These are phyloP conservation scores for Scophthalmus maximus DNA, from an alignment of 2,113 vertebrate genomes.

Conservation along the genomic window DNA sequence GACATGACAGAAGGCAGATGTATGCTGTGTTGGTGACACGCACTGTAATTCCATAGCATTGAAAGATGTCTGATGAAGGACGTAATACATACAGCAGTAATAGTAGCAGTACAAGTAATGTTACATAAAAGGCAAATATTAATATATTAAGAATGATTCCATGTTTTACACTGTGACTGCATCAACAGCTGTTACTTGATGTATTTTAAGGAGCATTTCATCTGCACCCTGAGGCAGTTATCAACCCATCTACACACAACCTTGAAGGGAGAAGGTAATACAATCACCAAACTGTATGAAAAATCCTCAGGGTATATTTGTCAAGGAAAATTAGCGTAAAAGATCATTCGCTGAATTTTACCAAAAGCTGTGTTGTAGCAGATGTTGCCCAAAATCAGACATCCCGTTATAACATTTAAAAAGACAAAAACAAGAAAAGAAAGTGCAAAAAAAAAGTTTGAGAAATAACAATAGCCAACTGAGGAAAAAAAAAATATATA, in stretches of 20 bases:
- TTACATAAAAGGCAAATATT: conserved; percentile 77
- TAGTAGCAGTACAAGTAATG: conserved; percentile 73
- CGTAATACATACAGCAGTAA: conserved; percentile 68
- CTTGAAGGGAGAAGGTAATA: conserved; percentile 60
- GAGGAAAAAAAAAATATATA: too few species aligned
- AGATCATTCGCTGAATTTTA: conserved; percentile 30
- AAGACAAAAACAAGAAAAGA: too few species aligned
- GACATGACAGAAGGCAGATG: conserved; percentile 65
- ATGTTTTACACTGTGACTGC: conserved; percentile 47
- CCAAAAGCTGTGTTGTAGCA: conserved; percentile 50
- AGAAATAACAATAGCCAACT: too few species aligned
- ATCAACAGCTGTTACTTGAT: conserved; percentile 46
- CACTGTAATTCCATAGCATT: conserved; percentile 57
- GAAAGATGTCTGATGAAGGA: conserved; percentile 65
- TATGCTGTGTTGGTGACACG: conserved; percentile 60
- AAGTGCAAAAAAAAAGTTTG: too few species aligned
- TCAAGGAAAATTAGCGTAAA: conserved; percentile 17
- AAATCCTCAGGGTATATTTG: conserved; percentile 42
- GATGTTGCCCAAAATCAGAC: conserved; percentile 73
- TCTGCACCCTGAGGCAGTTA: conserved; percentile 57
- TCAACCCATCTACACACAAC: conserved; percentile 40
- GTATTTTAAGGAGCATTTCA: conserved; percentile 40
- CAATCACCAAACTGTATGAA: conserved; percentile 67
- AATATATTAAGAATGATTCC: conserved; percentile 65
- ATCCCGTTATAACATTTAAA: too few species aligned